Evolutionary conservation across 2,113 vertebrate genomes (phyloP).

Genomic region (Lamprotornis superbus): DNA sequence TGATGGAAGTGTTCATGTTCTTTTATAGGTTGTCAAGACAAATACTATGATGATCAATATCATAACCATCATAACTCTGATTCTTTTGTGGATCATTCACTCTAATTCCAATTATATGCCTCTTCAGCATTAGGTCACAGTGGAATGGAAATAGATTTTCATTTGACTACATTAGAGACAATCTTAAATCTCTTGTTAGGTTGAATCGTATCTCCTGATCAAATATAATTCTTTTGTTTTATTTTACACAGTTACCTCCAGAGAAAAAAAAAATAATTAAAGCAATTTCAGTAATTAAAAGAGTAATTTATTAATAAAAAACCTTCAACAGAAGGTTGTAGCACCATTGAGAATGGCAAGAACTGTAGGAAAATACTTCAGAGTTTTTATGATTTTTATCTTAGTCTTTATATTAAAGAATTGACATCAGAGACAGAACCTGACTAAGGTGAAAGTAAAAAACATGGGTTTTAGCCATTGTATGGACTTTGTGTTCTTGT

Average conservation of each 20-base stretch:
- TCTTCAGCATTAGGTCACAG: conserved; percentile 2
- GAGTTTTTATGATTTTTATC: neutral
- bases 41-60: neutral
- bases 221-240: conserved; percentile 11
- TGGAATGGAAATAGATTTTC: conserved; percentile 2
- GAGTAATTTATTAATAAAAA: conserved; percentile 20
- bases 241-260: neutral
- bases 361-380: neutral
- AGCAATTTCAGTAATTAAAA: neutral
- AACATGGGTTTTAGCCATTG: neutral
- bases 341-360: neutral
- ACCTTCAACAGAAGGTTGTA: neutral
- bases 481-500: neutral
- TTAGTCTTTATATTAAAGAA: neutral
- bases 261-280: neutral
- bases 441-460: conserved; percentile 7
- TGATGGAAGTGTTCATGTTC: neutral
- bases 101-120: conserved; percentile 2
- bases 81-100: conserved; percentile 11
- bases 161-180: neutral
- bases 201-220: neutral
- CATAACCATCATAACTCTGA: neutral
- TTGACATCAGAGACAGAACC: neutral
- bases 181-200: neutral
- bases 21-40: neutral